phyloP scores from a whole-genome alignment of 2,113 vertebrate species.

The Calyptommatus sinebrachiatus region DNA sequence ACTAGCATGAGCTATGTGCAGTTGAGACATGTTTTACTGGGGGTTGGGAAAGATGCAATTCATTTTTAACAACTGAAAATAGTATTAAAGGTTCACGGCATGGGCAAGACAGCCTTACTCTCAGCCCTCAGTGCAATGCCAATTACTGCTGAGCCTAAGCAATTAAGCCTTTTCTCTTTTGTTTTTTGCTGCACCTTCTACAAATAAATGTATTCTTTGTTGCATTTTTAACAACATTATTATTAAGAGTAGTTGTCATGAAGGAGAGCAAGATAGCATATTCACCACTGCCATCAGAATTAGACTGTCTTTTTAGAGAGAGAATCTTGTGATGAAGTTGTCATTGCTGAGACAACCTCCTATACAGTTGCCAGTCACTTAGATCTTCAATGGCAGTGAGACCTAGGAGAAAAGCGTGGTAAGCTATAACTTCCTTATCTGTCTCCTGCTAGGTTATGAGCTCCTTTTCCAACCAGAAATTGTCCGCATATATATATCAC shows the following conservation, averaged over 20 bases:
- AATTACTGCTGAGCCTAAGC: too few species aligned
- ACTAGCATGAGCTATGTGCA: neutral
- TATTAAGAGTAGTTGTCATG: too few species aligned
- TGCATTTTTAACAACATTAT: too few species aligned
- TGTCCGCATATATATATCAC: slow-evolving; percentile 90
- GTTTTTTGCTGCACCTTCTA: too few species aligned
- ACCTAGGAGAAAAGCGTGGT: neutral
- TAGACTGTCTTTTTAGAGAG: neutral
- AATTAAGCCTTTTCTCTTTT: too few species aligned
- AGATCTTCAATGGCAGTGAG: neutral
- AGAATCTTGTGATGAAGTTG: neutral
- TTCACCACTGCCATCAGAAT: too few species aligned
- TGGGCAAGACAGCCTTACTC: neutral
- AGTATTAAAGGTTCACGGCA: neutral
- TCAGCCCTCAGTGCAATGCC: neutral
- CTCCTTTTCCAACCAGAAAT: slow-evolving; percentile 94
- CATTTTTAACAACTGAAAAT: neutral
- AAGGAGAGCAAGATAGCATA: too few species aligned
- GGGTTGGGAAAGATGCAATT: neutral
- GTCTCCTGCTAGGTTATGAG: slow-evolving; percentile 81
- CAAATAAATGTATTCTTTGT: too few species aligned
- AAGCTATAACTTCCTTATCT: neutral
- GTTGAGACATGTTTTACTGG: neutral
- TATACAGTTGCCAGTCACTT: too few species aligned
- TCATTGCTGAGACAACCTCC: neutral